Percentiles rank a stretch among this genome's conserved stretches.
These are phyloP conservation scores for Pelodytes ibericus DNA, from an alignment of 2,797 vertebrate genomes.

Conservation along the genomic window DNA sequence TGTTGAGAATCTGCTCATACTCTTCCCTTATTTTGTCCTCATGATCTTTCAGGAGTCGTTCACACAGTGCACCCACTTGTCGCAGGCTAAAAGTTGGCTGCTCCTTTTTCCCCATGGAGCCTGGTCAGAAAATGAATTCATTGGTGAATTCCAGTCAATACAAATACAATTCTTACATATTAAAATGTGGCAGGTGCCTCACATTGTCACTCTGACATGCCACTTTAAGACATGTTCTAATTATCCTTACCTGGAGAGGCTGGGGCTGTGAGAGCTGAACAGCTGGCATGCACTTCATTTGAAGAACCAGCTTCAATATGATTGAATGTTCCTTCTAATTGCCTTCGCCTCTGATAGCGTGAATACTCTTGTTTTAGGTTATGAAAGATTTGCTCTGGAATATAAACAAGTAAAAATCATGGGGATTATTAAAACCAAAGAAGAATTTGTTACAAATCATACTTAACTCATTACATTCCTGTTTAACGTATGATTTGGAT, in stretches of 20 bases:
- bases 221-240: neutral
- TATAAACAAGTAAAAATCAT: conserved; percentile 52
- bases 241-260: conserved; percentile 80
- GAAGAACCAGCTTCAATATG: conserved; percentile 81
- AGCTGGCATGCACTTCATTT: conserved; percentile 77
- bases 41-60: conserved; percentile 89
- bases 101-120: conserved; percentile 80
- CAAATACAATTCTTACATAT: too few relatives aligned
- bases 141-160: too few relatives aligned
- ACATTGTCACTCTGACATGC: too few relatives aligned
- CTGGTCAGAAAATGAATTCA: conserved; percentile 30
- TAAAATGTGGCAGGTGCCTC: neutral
- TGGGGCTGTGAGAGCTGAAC: conserved; percentile 78
- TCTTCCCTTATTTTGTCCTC: conserved; percentile 92
- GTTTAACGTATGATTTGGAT: too few relatives aligned
- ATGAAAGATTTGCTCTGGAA: conserved; percentile 90
- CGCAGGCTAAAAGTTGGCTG: conserved; percentile 88
- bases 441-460: too few relatives aligned
- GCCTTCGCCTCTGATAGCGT: conserved; percentile 88
- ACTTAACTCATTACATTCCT: too few relatives aligned
- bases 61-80: conserved; percentile 90
- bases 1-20: conserved; percentile 91
- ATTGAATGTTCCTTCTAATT: conserved; percentile 88
- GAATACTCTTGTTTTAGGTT: conserved; percentile 93
- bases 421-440: too few relatives aligned